phyloP scores from a whole-genome alignment of 2,113 vertebrate species.

The Plotosus lineatus region DNA sequence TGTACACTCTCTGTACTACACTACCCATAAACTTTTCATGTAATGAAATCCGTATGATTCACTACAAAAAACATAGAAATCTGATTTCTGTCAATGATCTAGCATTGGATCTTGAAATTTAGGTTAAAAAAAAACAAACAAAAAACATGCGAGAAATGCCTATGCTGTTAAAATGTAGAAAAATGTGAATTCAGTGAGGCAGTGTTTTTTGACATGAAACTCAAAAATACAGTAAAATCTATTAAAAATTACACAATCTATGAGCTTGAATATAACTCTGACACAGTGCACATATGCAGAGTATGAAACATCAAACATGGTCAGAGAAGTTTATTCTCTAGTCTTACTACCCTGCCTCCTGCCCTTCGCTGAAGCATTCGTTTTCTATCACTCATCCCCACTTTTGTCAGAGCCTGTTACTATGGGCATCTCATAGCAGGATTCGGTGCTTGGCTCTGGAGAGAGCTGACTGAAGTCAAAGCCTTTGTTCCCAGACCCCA shows the following conservation, averaged over 20 bases:
- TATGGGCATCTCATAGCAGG: conserved; percentile 71
- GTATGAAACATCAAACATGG: too few relatives aligned
- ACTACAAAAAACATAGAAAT: conserved; percentile 58
- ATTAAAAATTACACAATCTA: neutral
- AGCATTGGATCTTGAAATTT: conserved; percentile 37
- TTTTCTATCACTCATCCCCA: conserved; percentile 68
- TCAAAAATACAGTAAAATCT: conserved; percentile 18
- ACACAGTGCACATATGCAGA: conserved; percentile 2
- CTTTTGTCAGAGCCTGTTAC: conserved; percentile 77
- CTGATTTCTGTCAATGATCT: conserved; percentile 47
- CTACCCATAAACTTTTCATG: conserved; percentile 55
- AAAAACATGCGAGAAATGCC: neutral
- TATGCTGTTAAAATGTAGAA: neutral
- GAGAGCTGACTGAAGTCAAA: conserved; percentile 74
- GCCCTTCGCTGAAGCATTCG: neutral
- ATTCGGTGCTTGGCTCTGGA: conserved; percentile 72
- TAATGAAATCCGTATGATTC: conserved; percentile 40
- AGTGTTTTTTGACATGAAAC: conserved; percentile 44
- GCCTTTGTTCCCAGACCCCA: conserved; percentile 76
- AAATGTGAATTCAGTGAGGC: conserved; percentile 41
- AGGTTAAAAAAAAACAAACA: conserved; percentile 17
- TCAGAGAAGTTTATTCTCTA: conserved; percentile 12
- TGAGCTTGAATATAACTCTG: conserved; percentile 13
- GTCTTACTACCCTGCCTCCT: neutral
- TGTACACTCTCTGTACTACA: conserved; percentile 31